Evolutionary conservation across 2,113 vertebrate genomes (phyloP).

Genomic region (Podarcis raffonei): DNA sequence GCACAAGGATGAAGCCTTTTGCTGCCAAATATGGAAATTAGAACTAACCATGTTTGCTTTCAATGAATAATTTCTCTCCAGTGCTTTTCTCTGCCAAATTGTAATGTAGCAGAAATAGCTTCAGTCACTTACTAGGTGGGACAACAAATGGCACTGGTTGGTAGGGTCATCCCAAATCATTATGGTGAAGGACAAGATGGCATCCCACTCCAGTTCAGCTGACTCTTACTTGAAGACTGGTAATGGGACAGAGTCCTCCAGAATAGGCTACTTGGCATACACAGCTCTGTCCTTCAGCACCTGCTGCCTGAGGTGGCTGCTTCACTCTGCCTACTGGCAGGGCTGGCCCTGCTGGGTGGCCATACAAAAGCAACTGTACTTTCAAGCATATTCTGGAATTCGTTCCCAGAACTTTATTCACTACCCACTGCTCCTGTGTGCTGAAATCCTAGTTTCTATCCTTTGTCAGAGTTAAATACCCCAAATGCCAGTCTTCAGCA

Average conservation of each 20-base stretch:
- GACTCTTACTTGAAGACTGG: too few species aligned
- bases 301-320: too few species aligned
- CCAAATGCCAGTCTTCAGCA: background rate
- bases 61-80: background rate
- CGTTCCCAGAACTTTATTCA: background rate
- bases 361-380: background rate
- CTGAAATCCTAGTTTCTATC: background rate
- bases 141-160: background rate
- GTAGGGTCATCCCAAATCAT: too few species aligned
- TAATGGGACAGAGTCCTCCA: too few species aligned
- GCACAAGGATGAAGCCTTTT: slow-evolving; percentile 3
- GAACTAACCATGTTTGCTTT: background rate
- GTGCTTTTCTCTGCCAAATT: background rate
- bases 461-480: background rate
- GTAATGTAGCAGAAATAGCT: background rate
- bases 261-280: too few species aligned
- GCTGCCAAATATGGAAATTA: background rate
- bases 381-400: background rate
- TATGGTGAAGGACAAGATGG: too few species aligned
- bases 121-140: background rate
- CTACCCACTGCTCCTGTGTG: accelerated
- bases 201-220: too few species aligned
- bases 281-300: too few species aligned
- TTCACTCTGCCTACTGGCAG: too few species aligned
- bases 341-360: background rate